Conservation (phyloP, 2,113 vertebrate genomes). For the Chlorodrepanis virens region DNA sequence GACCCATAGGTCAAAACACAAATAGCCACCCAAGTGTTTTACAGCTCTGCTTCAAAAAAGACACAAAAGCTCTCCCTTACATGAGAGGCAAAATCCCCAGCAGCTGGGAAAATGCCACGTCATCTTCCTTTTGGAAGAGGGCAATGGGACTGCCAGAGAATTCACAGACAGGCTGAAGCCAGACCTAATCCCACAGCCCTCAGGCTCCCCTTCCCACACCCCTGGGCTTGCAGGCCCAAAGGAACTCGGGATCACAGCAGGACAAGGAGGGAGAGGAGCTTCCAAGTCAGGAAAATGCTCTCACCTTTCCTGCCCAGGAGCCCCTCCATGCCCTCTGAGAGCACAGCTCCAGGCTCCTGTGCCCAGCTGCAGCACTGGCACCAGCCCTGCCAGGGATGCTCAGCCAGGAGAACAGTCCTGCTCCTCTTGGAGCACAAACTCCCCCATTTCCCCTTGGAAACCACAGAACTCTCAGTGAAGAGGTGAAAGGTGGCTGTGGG, state of each 20-base stretch:
- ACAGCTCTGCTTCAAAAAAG: background rate
- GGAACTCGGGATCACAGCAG: background rate
- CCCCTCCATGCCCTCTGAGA: no score
- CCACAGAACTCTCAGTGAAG: background rate
- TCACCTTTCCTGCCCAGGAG: background rate
- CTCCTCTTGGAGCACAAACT: background rate
- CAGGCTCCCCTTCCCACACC: rapidly evolving
- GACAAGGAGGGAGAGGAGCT: background rate
- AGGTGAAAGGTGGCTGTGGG: background rate
- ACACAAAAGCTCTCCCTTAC: background rate
- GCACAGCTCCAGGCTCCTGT: background rate
- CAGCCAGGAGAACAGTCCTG: background rate
- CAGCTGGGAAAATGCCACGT: background rate
- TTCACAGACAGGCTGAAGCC: background rate
- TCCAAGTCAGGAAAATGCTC: background rate
- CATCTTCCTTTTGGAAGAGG: background rate
- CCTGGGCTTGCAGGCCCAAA: background rate
- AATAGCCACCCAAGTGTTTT: background rate
- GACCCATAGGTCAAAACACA: background rate
- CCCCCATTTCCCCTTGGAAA: background rate
- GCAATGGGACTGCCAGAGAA: background rate
- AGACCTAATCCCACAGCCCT: background rate
- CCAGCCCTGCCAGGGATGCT: background rate
- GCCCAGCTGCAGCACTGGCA: background rate
- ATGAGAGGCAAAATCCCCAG: background rate